These are phyloP conservation scores for Dromococcyx pavoninus DNA, from an alignment of 2,797 vertebrate species.

Conservation along the genomic window DNA sequence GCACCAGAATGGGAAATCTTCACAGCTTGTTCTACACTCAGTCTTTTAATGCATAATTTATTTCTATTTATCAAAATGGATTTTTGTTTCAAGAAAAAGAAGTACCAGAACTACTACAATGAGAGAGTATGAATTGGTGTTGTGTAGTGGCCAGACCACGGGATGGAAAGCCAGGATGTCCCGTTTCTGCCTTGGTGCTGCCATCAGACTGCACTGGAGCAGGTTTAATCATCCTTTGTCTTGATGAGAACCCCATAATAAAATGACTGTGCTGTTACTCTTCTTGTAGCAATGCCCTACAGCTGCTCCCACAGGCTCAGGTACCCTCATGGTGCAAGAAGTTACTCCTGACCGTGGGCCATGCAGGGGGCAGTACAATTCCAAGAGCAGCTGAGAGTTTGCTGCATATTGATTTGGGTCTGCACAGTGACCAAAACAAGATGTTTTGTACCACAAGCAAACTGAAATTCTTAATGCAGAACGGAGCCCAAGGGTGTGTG, in stretches of 20 bases:
- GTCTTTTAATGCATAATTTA: background rate
- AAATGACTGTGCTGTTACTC: background rate
- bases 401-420: background rate
- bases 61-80: background rate
- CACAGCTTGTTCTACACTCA: background rate
- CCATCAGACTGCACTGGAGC: accelerated
- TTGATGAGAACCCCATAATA: too few species aligned
- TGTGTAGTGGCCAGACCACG: accelerated
- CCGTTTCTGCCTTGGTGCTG: background rate
- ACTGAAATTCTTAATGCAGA: background rate
- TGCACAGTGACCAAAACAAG: background rate
- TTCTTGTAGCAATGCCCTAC: background rate
- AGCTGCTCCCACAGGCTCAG: background rate
- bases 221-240: background rate
- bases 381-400: background rate
- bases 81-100: background rate
- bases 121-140: too few species aligned
- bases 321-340: background rate
- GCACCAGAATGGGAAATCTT: background rate
- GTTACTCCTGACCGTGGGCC: background rate
- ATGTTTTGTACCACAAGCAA: background rate
- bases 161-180: background rate
- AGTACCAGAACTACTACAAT: accelerated
- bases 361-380: accelerated
- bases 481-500: background rate